phyloP scores from a whole-genome alignment of 2,888 invertebrate species.

The Melipona bicolor region DNA sequence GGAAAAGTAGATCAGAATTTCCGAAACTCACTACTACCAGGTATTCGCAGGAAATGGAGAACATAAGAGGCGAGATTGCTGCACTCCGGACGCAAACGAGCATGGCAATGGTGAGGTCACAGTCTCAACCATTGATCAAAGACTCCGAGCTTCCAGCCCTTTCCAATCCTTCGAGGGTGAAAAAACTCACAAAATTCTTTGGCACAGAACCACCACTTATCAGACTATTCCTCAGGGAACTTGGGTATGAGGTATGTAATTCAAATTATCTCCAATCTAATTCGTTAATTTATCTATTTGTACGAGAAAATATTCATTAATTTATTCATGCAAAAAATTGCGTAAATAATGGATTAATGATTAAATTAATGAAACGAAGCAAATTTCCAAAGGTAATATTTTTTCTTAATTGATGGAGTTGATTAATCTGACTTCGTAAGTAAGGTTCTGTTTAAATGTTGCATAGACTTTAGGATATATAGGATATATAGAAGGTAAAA shows the following conservation, averaged over 20 bases:
- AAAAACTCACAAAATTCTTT: conserved; percentile 96
- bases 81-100: conserved; percentile 89
- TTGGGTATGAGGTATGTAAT: conserved; percentile 93
- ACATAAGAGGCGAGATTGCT: conserved; percentile 92
- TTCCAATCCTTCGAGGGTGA: conserved; percentile 94
- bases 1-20: conserved; percentile 46
- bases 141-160: conserved; percentile 89
- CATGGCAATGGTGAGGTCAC: conserved; percentile 87
- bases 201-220: conserved; percentile 96
- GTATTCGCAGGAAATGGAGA: conserved; percentile 91
- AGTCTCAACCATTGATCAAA: conserved; percentile 87
- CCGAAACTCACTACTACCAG: conserved; percentile 71
- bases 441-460: no score
- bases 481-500: no score
- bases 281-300: no score
- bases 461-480: no score
- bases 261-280: neutral
- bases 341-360: no score
- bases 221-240: conserved; percentile 94
- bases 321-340: no score
- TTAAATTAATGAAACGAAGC: neutral
- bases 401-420: neutral
- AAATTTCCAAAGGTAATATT: neutral
- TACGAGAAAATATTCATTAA: no score
- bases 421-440: neutral